A percentile compares a stretch with the other conserved stretches of the same genome.
These are phyloP conservation scores for Champsocephalus gunnari DNA, from an alignment of 2,797 vertebrate species.

Conservation along the genomic window DNA sequence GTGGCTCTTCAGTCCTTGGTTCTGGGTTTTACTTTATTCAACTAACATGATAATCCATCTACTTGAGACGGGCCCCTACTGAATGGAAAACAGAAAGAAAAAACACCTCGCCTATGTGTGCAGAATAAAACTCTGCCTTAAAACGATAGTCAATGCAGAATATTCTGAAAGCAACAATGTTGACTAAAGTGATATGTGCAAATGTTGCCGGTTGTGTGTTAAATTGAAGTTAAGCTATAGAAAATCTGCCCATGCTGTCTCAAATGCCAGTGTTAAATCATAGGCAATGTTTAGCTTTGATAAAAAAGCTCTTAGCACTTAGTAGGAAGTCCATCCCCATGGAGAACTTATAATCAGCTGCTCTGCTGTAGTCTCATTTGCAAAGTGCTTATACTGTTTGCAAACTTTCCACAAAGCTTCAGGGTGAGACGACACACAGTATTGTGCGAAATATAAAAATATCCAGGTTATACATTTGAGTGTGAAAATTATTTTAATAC, in stretches of 20 bases:
- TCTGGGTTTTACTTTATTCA: constrained; percentile 29
- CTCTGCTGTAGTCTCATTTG: not conserved
- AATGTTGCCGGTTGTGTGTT: constrained; percentile 8
- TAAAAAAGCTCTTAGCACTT: not conserved
- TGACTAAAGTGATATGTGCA: not conserved
- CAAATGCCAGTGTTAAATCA: not conserved
- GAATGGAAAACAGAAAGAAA: constrained; percentile 4
- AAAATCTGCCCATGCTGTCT: constrained; percentile 4
- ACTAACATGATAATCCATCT: constrained; percentile 31
- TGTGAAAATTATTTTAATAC: constrained; percentile 52
- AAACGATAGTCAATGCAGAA: constrained; percentile 8
- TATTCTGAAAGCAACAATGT: not conserved
- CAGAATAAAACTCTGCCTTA: not conserved
- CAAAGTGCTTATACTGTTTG: not conserved
- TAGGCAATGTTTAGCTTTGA: not conserved
- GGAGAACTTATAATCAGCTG: not conserved
- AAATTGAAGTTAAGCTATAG: not conserved
- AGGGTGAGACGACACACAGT: constrained; percentile 16
- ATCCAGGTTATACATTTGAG: constrained; percentile 6
- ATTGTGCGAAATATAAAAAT: constrained; percentile 18
- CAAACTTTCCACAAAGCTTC: constrained; percentile 31
- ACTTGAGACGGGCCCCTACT: not conserved
- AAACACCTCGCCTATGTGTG: not conserved
- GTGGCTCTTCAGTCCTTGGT: constrained; percentile 20
- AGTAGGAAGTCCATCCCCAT: not conserved